Base-by-base conservation (phyloP, 2,797 vertebrate species). In the Smutsia gigantea region DNA sequence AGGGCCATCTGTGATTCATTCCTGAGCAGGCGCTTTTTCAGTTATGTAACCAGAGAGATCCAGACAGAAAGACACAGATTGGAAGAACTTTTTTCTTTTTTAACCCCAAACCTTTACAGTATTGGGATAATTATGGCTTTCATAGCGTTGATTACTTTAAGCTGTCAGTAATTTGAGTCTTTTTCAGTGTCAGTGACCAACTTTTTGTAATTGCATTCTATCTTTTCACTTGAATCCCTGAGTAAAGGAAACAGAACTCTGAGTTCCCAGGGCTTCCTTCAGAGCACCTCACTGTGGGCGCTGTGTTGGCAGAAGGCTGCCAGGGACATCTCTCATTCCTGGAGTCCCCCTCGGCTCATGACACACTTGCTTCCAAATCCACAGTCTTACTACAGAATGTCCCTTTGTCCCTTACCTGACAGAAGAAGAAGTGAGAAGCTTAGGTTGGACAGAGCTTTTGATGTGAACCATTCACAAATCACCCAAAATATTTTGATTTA, bases 151-250 rank as follows among this genome's bases (percentile, higher is more conserved):
- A 97, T 95, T 85, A 87, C 78, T 94, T 96, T 93, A 97, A 95
- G 29, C 94, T 97, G 97, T 96, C 97, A 97, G 90, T 72, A 94
- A 51, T 96, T 94, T 88, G 90, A 97, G 63, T 85, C 85, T 66
- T 93, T 83, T 95, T 66, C 59, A 79, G 93, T 86, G 84, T 59
- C 31, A 72, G 72, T 71, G 84, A 94, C 81, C 94, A 95, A 75
- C 42, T 37, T 71, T 94, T 51, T 86, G 51, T 74, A 92, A 75
- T 72, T 79, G 53, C 25, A 55, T 87, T 85, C 68, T 90, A 14
- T 94, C 92, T 75, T 87, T 57, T 87, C 37, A 53, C 85, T 96
- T 95, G 85, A 64, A 91, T 23, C 23, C n/a, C 61, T 68, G 25
- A 86, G 83, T 23, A 64, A 79, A 94, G 39, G 87, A 53, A 8